Conservation (phyloP, 2,113 vertebrate species). For the Anhinga rufa region DNA sequence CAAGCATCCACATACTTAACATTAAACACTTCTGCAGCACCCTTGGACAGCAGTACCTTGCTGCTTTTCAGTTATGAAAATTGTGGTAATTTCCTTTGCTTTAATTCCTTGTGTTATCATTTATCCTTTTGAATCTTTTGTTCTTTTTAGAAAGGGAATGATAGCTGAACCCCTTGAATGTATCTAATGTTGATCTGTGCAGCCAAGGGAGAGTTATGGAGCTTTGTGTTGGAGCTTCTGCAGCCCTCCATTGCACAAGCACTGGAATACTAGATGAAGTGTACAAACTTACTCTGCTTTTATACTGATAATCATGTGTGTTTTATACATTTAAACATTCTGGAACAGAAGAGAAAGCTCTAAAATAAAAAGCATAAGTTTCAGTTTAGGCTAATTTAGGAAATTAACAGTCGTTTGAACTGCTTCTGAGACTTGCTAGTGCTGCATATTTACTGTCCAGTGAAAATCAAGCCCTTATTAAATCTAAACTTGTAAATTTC, state of each 20-base stretch:
- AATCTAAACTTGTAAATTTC: conserved; percentile 45
- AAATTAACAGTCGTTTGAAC: background rate
- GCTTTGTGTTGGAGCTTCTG: background rate
- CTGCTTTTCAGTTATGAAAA: background rate
- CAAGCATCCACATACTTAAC: background rate
- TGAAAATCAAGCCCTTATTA: background rate
- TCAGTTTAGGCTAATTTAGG: background rate
- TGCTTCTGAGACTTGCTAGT: background rate
- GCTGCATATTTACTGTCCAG: background rate
- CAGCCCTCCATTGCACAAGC: background rate
- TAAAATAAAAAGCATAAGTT: background rate
- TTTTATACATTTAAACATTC: background rate
- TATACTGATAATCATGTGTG: background rate
- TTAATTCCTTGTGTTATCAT: background rate
- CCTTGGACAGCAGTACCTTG: background rate
- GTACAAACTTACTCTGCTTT: background rate
- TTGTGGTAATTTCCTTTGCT: background rate
- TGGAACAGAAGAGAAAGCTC: background rate
- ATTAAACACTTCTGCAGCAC: background rate
- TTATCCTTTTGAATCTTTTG: background rate
- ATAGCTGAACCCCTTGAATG: background rate
- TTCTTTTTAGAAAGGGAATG: background rate
- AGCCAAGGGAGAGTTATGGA: background rate
- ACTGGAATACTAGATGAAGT: background rate
- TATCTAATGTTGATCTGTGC: background rate